Base-by-base conservation (phyloP, 2,888 invertebrate species). In the Zygogramma bicolorata region DNA sequence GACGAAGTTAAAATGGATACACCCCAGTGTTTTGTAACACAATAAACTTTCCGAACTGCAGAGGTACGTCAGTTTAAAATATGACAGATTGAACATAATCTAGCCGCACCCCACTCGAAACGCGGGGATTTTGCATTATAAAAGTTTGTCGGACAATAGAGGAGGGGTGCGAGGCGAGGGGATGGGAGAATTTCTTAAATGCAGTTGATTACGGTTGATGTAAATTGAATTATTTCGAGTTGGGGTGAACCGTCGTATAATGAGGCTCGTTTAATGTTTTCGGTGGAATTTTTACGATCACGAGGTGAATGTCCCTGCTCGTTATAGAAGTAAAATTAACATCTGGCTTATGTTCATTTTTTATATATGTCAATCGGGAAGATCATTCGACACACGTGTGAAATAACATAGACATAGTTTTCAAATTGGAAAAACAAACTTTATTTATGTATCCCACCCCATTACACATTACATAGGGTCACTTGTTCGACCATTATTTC, bases 31-130 rank as follows among this genome's bases (percentile, higher is more conserved):
- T 80, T 78, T 77, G 75, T 79, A 80, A 81, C 79, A 79, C 81
- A 81, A 82, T 82, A 81, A 81, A 81, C 74, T 79, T 79, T 77
- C 75, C 73, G 79, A 81, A 81, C 79, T 75, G 76, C 71, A 78
- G n/a, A n/a, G 78, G 79, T 73, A 73, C 75, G 77, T 75, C 77
- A 73, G 69, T 77, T 76, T 74, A 75, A 77, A 78, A 80, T 78
- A 80, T 80, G 79, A 81, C 80, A 81, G 78, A 81, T 81, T 80
- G 80, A 76, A 75, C 73, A 71, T 79, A 75, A 79, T 79, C 77
- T 76, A 72, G 69, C 66, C 70, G 72, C 72, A 73, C 77, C 75
- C 78, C 73, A 73, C 69, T 75, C 60, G 70, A 74, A 75, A 74
- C 71, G 60, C 71, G 72, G 73, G 71, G 77, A 69, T 76, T 77